Conservation (phyloP, 2,888 invertebrate species). For the Seladonia tumulorum region DNA sequence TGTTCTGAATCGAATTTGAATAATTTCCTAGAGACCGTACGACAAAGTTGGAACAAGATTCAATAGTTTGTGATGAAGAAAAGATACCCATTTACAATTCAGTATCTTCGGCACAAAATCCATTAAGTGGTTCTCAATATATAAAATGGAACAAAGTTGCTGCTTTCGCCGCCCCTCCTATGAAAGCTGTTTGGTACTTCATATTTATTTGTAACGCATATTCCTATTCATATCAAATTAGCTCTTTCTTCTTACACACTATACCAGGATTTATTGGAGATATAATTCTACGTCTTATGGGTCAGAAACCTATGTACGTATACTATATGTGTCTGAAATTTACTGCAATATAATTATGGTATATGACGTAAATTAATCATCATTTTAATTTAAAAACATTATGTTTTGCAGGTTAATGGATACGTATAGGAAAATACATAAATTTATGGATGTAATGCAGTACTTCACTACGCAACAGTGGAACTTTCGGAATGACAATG, state of each 20-base stretch:
- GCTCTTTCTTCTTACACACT: constrained; percentile 86
- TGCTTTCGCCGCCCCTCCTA: constrained; percentile 86
- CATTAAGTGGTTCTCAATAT: constrained; percentile 90
- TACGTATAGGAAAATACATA: background rate
- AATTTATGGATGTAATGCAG: background rate
- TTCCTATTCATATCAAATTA: constrained; percentile 85
- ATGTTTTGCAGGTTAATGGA: background rate
- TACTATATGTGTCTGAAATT: background rate
- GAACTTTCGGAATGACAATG: background rate
- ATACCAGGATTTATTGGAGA: constrained; percentile 87
- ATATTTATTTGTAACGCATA: constrained; percentile 87
- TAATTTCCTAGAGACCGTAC: no score
- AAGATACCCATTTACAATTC: constrained; percentile 92
- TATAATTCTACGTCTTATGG: constrained; percentile 84
- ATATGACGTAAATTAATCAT: background rate
- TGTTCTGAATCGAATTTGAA: no score
- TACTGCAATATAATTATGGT: no score
- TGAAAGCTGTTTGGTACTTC: constrained; percentile 88
- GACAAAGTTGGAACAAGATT: no score
- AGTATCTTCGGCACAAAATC: constrained; percentile 93
- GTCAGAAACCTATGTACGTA: constrained; percentile 87
- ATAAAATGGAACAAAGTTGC: constrained; percentile 85
- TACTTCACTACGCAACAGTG: background rate
- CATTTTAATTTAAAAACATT: background rate
- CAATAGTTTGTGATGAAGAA: constrained; percentile 55